phyloP scores from a whole-genome alignment of 2,888 invertebrate genomes.

The Thereva nobilitata region DNA sequence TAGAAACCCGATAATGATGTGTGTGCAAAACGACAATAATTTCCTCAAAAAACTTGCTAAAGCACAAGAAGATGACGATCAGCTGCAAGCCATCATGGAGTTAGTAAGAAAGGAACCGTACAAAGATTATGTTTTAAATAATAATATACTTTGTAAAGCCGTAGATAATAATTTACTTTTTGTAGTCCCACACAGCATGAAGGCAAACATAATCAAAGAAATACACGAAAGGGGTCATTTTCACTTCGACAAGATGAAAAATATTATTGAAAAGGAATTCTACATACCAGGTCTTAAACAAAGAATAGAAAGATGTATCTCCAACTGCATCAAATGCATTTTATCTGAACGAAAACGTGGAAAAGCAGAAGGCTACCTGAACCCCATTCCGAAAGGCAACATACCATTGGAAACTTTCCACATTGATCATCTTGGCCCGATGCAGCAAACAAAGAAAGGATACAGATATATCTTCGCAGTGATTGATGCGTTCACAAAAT shows the following conservation, averaged over 20 bases:
- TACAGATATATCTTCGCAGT: slow-evolving; percentile 50
- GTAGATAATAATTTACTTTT: slow-evolving; percentile 23
- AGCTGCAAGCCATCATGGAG: too few relatives aligned
- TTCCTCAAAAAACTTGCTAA: too few relatives aligned
- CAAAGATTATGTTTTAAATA: neutral
- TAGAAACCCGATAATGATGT: too few relatives aligned
- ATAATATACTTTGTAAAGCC: slow-evolving; percentile 2
- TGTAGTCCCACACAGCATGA: slow-evolving; percentile 42
- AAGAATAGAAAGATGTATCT: slow-evolving; percentile 25
- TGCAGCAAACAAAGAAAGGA: slow-evolving; percentile 37
- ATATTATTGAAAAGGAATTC: slow-evolving; percentile 34
- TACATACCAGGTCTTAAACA: slow-evolving; percentile 24
- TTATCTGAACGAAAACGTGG: slow-evolving; percentile 46
- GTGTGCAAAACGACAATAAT: too few relatives aligned
- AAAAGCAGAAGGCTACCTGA: slow-evolving; percentile 49
- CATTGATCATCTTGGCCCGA: slow-evolving; percentile 51
- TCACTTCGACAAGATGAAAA: slow-evolving; percentile 33
- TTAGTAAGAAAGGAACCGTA: too few relatives aligned
- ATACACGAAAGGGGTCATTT: slow-evolving; percentile 26
- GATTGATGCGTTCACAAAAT: slow-evolving; percentile 49
- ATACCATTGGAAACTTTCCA: slow-evolving; percentile 48
- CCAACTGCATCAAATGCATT: slow-evolving; percentile 37
- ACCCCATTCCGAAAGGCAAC: slow-evolving; percentile 49
- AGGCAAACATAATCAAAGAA: slow-evolving; percentile 36
- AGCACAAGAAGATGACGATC: too few relatives aligned